phyloP scores from a whole-genome alignment of 2,113 vertebrate genomes.

The Physeter macrocephalus region DNA sequence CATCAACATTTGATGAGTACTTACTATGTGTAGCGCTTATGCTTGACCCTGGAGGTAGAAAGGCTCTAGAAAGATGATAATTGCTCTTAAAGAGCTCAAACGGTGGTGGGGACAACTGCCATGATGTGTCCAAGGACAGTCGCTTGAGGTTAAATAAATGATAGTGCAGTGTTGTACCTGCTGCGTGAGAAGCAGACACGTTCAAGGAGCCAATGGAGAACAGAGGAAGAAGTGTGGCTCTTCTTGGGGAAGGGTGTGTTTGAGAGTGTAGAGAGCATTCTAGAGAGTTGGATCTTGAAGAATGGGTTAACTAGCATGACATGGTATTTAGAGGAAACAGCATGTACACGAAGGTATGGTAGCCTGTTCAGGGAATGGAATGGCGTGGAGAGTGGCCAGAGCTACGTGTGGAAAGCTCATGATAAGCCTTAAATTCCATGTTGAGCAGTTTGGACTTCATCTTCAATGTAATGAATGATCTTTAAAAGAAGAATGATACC shows the following conservation, averaged over 20 bases:
- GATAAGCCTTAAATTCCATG: background rate
- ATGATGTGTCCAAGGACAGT: background rate
- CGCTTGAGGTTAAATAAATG: background rate
- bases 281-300: background rate
- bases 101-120: background rate
- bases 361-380: background rate
- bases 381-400: background rate
- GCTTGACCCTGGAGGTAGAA: background rate
- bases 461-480: background rate
- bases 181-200: background rate
- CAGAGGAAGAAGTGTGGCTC: background rate
- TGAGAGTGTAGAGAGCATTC: background rate
- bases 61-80: background rate
- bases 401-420: too few species aligned
- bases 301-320: background rate
- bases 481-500: background rate
- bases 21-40: background rate
- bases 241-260: background rate
- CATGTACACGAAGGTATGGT: too few species aligned
- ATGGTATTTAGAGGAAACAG: background rate
- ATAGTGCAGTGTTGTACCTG: background rate
- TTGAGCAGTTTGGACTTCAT: background rate
- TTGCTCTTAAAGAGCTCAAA: background rate
- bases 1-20: background rate
- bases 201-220: background rate